Percentiles rank a stretch among this genome's conserved stretches.
Evolutionary conservation across 2,113 vertebrate species (phyloP).

Genomic region (Antechinus flavipes): DNA sequence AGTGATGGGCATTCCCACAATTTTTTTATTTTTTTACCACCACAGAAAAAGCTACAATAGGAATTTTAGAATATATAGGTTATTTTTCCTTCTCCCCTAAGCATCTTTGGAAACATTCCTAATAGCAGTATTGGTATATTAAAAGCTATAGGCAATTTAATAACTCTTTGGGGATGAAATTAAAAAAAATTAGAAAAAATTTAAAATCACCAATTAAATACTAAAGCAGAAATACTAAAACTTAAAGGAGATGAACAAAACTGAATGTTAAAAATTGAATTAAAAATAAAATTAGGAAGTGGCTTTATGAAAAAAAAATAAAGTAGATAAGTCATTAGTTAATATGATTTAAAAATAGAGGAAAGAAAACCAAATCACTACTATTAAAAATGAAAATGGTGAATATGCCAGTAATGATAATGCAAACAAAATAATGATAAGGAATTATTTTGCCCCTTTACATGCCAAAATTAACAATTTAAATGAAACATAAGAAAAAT

Average conservation of each 20-base stretch:
- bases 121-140: neutral
- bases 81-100: neutral
- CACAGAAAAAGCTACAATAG: neutral
- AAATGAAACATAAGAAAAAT: too few species aligned
- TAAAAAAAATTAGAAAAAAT: neutral
- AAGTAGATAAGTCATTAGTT: too few species aligned
- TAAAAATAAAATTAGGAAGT: neutral
- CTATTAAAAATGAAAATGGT: too few species aligned
- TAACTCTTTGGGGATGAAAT: neutral
- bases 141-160: neutral
- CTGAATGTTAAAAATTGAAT: neutral
- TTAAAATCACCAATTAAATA: neutral
- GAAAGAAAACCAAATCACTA: too few species aligned
- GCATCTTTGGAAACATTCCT: neutral
- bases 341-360: too few species aligned
- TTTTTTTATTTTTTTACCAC: too few species aligned
- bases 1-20: neutral
- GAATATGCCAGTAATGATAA: too few species aligned
- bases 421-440: too few species aligned
- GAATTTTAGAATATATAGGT: neutral
- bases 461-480: too few species aligned
- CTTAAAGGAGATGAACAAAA: neutral
- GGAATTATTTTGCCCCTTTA: too few species aligned
- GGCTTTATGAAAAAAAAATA: too few species aligned
- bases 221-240: neutral